Percentiles rank a stretch among this genome's conserved stretches.
phyloP scores from a whole-genome alignment of 1,140 invertebrate genomes.

The Zaprionus davidi region DNA sequence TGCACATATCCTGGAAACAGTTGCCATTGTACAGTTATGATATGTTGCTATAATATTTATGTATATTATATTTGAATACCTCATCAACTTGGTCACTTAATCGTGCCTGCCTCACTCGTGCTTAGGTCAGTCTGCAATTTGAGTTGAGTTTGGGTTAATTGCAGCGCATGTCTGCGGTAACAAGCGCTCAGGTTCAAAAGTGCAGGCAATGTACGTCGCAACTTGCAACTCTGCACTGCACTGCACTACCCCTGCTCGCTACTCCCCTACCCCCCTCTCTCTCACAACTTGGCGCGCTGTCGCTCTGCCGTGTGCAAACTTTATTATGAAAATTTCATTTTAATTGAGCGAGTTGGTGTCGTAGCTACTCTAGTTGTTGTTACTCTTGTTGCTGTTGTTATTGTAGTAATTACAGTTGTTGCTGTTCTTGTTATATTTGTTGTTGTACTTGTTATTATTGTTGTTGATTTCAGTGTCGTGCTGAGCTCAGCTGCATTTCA shows the following conservation, averaged over 20 bases:
- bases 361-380: constrained; percentile 28
- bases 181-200: constrained; percentile 23
- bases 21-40: not conserved
- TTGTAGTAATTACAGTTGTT: constrained; percentile 20
- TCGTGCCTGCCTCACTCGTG: not conserved
- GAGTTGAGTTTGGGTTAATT: constrained; percentile 31
- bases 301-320: constrained; percentile 42
- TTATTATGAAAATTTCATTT: constrained; percentile 81
- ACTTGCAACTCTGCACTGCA: not conserved
- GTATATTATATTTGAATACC: not conserved
- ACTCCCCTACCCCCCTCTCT: not conserved
- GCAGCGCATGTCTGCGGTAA: constrained; percentile 36
- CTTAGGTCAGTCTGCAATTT: not conserved
- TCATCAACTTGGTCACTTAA: not conserved
- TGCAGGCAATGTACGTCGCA: not conserved
- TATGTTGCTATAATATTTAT: not conserved
- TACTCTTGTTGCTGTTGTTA: constrained; percentile 19
- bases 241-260: not conserved
- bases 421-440: constrained; percentile 24
- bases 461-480: constrained; percentile 6
- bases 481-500: constrained; percentile 23
- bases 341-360: constrained; percentile 61
- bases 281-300: not conserved
- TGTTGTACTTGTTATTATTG: constrained; percentile 26
- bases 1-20: not conserved